phyloP scores from a whole-genome alignment of 2,888 invertebrate species.

The Cotesia congregata region DNA sequence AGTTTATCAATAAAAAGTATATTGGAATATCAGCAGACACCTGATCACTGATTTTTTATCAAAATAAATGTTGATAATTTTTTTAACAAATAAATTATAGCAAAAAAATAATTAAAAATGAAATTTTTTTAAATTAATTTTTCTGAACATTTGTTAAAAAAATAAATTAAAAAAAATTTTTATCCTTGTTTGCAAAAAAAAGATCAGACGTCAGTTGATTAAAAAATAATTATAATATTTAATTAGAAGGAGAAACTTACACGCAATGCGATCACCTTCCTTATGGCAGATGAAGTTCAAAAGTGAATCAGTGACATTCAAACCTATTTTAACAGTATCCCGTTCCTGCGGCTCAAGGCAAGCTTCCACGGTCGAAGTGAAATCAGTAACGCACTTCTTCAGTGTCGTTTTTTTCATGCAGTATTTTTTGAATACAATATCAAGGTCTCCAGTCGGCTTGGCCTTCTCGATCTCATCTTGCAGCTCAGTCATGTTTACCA shows the following conservation, averaged over 20 bases:
- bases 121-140: too few species aligned
- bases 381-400: conserved; percentile 75
- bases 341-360: conserved; percentile 78
- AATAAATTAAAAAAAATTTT: too few species aligned
- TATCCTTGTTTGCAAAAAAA: too few species aligned
- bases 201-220: background rate
- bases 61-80: too few species aligned
- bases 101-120: too few species aligned
- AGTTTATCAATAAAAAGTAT: background rate
- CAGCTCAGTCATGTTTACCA: conserved; percentile 75
- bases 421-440: conserved; percentile 82
- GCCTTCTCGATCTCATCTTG: conserved; percentile 79
- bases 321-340: conserved; percentile 74
- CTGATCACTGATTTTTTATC: too few species aligned
- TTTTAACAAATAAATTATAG: too few species aligned
- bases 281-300: conserved; percentile 83
- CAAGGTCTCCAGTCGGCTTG: conserved; percentile 79
- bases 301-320: conserved; percentile 80
- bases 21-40: too few species aligned
- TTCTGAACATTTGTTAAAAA: too few species aligned
- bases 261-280: conserved; percentile 85
- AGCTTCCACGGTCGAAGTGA: conserved; percentile 74
- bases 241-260: conserved; percentile 71
- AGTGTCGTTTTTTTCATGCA: conserved; percentile 77
- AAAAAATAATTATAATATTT: conserved; percentile 12